Evolutionary conservation across 2,113 vertebrate species (phyloP).

Genomic region (Prolemur simus): DNA sequence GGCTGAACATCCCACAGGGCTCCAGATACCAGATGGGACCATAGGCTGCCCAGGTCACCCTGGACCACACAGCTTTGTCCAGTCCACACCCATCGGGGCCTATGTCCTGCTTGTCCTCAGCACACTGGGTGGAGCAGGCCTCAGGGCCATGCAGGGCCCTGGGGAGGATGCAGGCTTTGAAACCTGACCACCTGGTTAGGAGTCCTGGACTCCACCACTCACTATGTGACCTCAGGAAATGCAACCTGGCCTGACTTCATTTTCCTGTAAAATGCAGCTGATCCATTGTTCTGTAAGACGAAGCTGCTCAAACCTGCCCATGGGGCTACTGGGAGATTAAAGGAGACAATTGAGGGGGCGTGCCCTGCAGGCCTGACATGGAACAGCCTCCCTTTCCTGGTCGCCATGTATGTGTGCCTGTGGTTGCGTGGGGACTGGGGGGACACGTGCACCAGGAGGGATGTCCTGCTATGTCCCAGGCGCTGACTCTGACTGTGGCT

Average conservation of each 20-base stretch:
- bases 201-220: not conserved
- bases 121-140: not conserved
- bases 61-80: not conserved
- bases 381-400: no score
- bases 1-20: rapidly evolving
- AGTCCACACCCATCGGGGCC: not conserved
- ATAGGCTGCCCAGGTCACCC: not conserved
- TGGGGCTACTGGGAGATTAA: not conserved
- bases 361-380: not conserved
- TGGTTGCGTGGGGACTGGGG: no score
- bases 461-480: rapidly evolving
- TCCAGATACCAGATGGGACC: not conserved
- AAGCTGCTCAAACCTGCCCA: not conserved
- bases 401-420: not conserved
- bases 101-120: not conserved
- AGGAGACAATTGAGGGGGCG: not conserved
- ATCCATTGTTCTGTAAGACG: not conserved
- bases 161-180: not conserved
- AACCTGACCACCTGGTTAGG: not conserved
- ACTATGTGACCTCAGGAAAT: not conserved
- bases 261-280: not conserved
- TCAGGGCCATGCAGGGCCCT: rapidly evolving
- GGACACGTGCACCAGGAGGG: not conserved
- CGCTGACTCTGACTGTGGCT: rapidly evolving
- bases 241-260: rapidly evolving